Evolutionary conservation across 2,888 invertebrate genomes (phyloP).

Genomic region (Mechanitis messenoides): DNA sequence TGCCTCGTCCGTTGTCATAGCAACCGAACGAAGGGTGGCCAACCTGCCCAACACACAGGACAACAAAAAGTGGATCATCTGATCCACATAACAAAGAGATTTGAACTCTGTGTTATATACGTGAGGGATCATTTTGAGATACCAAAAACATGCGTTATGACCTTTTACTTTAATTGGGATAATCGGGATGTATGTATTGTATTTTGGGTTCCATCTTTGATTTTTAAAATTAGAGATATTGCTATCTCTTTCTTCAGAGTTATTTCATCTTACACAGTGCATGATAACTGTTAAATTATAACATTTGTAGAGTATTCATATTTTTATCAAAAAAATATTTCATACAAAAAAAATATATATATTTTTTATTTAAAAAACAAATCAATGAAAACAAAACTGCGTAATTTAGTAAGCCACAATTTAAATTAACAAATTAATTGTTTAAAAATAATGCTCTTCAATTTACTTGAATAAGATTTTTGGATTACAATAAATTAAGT

Average conservation of each 20-base stretch:
- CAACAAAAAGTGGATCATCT: slow-evolving; percentile 52
- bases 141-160: slow-evolving; percentile 45
- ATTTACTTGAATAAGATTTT: slow-evolving; percentile 37
- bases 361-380: too few relatives aligned
- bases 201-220: slow-evolving; percentile 76
- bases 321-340: too few relatives aligned
- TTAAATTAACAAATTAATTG: slow-evolving; percentile 26
- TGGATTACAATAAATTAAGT: slow-evolving; percentile 13
- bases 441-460: slow-evolving; percentile 23
- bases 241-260: slow-evolving; percentile 47
- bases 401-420: slow-evolving; percentile 25
- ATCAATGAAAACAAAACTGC: not conserved
- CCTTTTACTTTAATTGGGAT: slow-evolving; percentile 39
- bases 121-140: slow-evolving; percentile 56
- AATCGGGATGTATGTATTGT: slow-evolving; percentile 69
- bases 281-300: too few relatives aligned
- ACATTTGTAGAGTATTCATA: too few relatives aligned
- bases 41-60: slow-evolving; percentile 60
- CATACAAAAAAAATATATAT: too few relatives aligned
- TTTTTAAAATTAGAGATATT: slow-evolving; percentile 71
- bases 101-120: slow-evolving; percentile 55
- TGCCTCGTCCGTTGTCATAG: slow-evolving; percentile 70
- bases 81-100: slow-evolving; percentile 48
- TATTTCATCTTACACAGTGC: slow-evolving; percentile 25
- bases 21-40: slow-evolving; percentile 69